Evolutionary conservation across 2,888 invertebrate species (phyloP).

Genomic region (Agonopterix subpropinquella): DNA sequence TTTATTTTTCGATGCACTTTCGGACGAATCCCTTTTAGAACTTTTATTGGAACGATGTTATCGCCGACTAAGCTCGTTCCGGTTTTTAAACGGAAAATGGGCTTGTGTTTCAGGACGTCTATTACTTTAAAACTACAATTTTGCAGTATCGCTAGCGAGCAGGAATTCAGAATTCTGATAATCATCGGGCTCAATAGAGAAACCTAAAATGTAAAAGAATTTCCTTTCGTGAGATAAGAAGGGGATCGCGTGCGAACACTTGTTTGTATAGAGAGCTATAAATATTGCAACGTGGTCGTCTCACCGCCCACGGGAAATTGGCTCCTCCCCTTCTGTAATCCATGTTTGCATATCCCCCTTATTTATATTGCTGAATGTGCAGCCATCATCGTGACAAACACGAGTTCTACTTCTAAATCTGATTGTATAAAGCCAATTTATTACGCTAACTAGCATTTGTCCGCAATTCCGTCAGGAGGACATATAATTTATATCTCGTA

Average conservation of each 20-base stretch:
- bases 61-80: slow-evolving; percentile 15
- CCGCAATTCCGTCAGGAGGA: too few species aligned
- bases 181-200: slow-evolving; percentile 2
- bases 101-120: too few species aligned
- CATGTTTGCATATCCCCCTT: too few species aligned
- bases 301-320: slow-evolving; percentile 42
- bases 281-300: slow-evolving; percentile 41
- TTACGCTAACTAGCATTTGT: too few species aligned
- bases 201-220: slow-evolving; percentile 2
- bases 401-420: too few species aligned
- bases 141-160: too few species aligned
- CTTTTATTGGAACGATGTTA: slow-evolving; percentile 11
- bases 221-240: slow-evolving; percentile 25
- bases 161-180: neutral
- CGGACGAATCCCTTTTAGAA: slow-evolving; percentile 16
- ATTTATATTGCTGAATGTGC: too few species aligned
- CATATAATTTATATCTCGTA: too few species aligned
- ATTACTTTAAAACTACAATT: too few species aligned
- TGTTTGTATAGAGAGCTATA: slow-evolving; percentile 29
- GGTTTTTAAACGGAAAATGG: neutral
- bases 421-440: too few species aligned
- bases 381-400: too few species aligned
- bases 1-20: slow-evolving; percentile 24
- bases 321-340: slow-evolving; percentile 19
- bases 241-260: slow-evolving; percentile 31